These are phyloP conservation scores for Alligator mississippiensis DNA, from an alignment of 2,113 vertebrate species.

Conservation along the genomic window DNA sequence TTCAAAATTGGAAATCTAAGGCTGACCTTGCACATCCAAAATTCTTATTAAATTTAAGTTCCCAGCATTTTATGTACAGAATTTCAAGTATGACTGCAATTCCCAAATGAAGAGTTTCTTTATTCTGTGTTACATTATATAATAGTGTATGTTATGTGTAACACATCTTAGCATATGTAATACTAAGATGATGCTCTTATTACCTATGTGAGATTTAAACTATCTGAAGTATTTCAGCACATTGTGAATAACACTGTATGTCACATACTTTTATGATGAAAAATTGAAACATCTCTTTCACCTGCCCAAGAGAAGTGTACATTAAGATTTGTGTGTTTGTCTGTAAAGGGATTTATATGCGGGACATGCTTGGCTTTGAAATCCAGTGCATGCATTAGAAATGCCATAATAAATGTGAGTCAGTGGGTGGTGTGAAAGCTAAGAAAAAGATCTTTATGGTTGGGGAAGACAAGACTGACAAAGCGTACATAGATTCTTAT, in stretches of 20 bases:
- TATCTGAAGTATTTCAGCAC: background rate
- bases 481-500: background rate
- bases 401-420: background rate
- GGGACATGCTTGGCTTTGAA: background rate
- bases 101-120: background rate
- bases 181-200: background rate
- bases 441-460: background rate
- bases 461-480: background rate
- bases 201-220: background rate
- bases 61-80: background rate
- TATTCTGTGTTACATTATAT: background rate
- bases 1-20: background rate
- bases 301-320: background rate
- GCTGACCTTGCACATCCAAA: background rate
- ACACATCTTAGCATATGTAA: background rate
- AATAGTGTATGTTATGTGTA: background rate
- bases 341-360: background rate
- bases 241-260: background rate
- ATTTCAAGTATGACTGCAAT: background rate
- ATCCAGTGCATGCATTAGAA: background rate
- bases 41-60: background rate
- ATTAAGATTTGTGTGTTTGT: background rate
- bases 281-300: background rate
- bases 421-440: background rate
- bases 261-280: background rate